Conservation (phyloP, 2,797 vertebrate genomes). For the Myotis myotis region DNA sequence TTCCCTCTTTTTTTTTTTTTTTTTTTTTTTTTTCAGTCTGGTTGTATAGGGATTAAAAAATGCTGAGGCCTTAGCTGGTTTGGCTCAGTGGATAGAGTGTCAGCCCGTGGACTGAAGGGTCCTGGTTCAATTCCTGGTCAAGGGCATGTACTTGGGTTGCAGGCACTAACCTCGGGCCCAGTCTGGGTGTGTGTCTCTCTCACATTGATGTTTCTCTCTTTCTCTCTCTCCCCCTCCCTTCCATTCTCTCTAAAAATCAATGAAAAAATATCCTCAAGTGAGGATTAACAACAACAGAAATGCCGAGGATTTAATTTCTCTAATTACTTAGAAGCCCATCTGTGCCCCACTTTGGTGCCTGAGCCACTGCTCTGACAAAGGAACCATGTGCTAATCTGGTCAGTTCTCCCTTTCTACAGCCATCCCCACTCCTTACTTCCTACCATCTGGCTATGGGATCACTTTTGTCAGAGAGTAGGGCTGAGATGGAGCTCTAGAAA, state of each 20-base stretch:
- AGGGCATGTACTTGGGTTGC: too few species aligned
- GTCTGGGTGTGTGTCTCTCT: too few species aligned
- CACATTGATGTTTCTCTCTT: too few species aligned
- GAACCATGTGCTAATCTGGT: background rate
- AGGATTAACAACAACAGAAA: background rate
- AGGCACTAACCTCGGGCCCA: too few species aligned
- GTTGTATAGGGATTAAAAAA: slow-evolving; percentile 19
- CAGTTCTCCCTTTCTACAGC: background rate
- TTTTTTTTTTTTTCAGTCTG: background rate
- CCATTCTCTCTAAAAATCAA: too few species aligned
- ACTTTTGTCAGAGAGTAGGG: slow-evolving; percentile 10
- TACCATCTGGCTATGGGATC: slow-evolving; percentile 22
- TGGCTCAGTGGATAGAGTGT: too few species aligned
- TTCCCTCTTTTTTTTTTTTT: too few species aligned
- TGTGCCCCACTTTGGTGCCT: slow-evolving; percentile 14
- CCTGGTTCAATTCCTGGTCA: too few species aligned
- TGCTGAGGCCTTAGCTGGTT: background rate
- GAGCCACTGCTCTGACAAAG: slow-evolving; percentile 20
- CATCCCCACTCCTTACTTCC: background rate
- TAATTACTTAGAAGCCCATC: slow-evolving; percentile 51
- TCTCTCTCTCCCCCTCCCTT: too few species aligned
- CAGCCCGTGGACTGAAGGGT: too few species aligned
- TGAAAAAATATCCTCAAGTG: too few species aligned
- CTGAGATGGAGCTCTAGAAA: slow-evolving; percentile 9
- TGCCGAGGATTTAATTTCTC: slow-evolving; percentile 50